Percentiles rank a stretch among this genome's conserved stretches.
Conservation (phyloP, 2,888 invertebrate species). For the Rhyacophila evoluta region DNA sequence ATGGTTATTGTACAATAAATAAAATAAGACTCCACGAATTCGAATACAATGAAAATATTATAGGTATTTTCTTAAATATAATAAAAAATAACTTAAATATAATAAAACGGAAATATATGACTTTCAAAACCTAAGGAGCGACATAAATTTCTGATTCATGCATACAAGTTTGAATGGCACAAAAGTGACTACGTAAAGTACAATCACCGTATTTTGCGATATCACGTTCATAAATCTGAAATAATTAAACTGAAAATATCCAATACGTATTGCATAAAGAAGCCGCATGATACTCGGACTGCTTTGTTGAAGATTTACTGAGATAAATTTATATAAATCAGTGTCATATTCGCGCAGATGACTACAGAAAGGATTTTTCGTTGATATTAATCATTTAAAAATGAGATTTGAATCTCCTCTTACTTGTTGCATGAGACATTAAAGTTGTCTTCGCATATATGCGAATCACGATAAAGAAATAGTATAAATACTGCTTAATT, state of each 20-base stretch:
- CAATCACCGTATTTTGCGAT: not conserved
- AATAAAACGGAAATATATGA: not conserved
- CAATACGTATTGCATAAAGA: not conserved
- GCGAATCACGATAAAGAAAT: no score
- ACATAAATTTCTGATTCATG: constrained; percentile 5
- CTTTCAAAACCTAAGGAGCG: not conserved
- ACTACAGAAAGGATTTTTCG: not conserved
- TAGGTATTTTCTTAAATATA: no score
- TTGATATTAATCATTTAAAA: not conserved
- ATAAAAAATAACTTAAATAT: no score
- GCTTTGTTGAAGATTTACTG: not conserved
- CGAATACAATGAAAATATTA: no score
- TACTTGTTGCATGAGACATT: no score
- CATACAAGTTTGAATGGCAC: not conserved
- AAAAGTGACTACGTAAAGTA: not conserved
- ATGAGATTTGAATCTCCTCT: not conserved
- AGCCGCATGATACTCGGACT: not conserved
- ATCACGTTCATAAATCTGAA: constrained; percentile 6
- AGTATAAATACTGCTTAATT: no score
- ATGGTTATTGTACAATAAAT: no score
- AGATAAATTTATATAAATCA: not conserved
- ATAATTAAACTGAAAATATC: not conserved
- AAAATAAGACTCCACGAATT: no score
- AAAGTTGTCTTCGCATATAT: no score
- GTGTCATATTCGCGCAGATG: not conserved